phyloP scores from a whole-genome alignment of 35 echinoderm and acorn worm genomes.

The Lytechinus pictus region DNA sequence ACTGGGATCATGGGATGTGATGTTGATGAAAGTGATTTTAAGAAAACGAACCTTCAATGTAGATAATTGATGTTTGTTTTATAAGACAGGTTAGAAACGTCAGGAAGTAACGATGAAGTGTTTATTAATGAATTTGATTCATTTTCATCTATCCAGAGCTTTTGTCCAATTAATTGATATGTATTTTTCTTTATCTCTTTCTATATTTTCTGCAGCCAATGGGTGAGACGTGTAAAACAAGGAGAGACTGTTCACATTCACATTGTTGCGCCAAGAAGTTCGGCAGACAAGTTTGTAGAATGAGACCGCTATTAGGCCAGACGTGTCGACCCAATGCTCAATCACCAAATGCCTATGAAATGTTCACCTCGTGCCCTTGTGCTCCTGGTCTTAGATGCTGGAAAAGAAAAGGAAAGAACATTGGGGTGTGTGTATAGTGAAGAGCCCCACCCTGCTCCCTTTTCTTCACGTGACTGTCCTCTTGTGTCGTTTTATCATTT shows the following conservation, averaged over 20 bases:
- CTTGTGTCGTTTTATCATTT: slow-evolving; percentile 23
- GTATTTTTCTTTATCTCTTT: not conserved
- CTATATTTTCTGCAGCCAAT: slow-evolving; percentile 1
- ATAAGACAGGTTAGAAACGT: not conserved
- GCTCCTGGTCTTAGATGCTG: slow-evolving; percentile 21
- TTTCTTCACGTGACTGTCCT: slow-evolving; percentile 35
- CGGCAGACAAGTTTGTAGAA: not conserved
- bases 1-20: not conserved
- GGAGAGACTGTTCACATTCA: not conserved
- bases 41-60: not conserved
- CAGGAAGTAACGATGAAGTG: not conserved
- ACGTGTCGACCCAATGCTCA: not conserved
- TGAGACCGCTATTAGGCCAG: slow-evolving; percentile 15
- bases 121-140: not conserved
- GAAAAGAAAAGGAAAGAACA: slow-evolving; percentile 29
- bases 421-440: slow-evolving; percentile 44
- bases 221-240: slow-evolving; percentile 22
- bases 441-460: slow-evolving; percentile 15
- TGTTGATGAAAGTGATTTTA: not conserved
- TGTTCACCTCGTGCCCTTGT: slow-evolving; percentile 26
- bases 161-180: not conserved
- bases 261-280: slow-evolving; percentile 32
- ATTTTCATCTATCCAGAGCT: not conserved
- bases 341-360: not conserved
- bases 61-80: not conserved